A percentile compares a stretch with the other conserved stretches of the same genome.
phyloP scores from a whole-genome alignment of 2,888 invertebrate genomes.

The Lycophotia porphyrea region DNA sequence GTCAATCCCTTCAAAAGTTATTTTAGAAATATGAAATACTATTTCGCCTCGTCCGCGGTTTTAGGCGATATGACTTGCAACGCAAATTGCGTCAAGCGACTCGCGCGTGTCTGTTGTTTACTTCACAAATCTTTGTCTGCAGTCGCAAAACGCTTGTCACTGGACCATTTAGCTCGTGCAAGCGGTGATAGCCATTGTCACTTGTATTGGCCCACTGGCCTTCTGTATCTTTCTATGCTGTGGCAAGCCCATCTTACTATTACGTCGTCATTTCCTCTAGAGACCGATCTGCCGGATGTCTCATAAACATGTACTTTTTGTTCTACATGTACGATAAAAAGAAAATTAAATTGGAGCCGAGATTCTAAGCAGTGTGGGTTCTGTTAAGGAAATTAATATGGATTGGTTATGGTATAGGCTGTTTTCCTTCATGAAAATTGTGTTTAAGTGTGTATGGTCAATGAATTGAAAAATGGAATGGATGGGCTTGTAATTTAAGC shows the following conservation, averaged over 20 bases:
- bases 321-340: constrained; percentile 32
- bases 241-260: constrained; percentile 27
- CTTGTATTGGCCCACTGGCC: neutral
- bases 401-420: neutral
- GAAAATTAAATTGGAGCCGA: constrained; percentile 42
- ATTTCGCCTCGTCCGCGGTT: accelerated
- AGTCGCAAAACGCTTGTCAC: neutral
- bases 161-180: neutral
- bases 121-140: neutral
- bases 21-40: neutral
- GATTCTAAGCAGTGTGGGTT: constrained; percentile 30
- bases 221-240: neutral
- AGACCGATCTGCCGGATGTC: constrained; percentile 59
- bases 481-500: neutral
- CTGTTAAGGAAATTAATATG: constrained; percentile 22
- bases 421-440: no score
- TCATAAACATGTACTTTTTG: constrained; percentile 55
- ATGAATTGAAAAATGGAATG: no score
- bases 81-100: neutral
- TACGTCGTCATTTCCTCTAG: constrained; percentile 57
- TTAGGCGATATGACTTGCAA: neutral
- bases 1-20: neutral
- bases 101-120: neutral
- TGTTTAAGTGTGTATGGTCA: neutral
- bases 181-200: neutral